These are phyloP conservation scores for Electrophaes corylata DNA, from an alignment of 2,888 invertebrate genomes.

Conservation along the genomic window DNA sequence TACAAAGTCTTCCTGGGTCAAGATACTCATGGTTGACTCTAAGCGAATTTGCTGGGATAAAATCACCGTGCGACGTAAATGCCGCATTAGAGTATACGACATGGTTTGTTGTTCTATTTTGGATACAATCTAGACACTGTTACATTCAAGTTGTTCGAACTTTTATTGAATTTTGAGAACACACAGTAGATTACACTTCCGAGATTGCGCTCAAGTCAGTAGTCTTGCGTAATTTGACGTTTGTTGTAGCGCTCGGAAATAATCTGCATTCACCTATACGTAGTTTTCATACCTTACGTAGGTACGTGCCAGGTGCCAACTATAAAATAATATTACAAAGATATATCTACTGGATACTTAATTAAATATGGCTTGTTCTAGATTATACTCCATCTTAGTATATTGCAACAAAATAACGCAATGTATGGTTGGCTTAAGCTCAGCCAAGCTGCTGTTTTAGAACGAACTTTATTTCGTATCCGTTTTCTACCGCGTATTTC, in stretches of 20 bases:
- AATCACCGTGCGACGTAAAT: constrained; percentile 67
- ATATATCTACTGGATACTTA: too few relatives aligned
- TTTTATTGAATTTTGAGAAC: constrained; percentile 7
- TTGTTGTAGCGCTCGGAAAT: constrained; percentile 54
- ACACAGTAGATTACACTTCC: constrained; percentile 46
- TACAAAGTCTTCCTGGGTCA: constrained; percentile 74
- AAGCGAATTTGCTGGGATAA: constrained; percentile 65
- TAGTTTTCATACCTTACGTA: background rate
- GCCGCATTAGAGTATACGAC: constrained; percentile 71
- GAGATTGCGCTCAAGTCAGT: constrained; percentile 25
- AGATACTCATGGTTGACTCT: constrained; percentile 72
- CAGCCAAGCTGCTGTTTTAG: background rate
- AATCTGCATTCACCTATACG: background rate
- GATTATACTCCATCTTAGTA: too few relatives aligned
- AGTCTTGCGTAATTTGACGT: constrained; percentile 62
- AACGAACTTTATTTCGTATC: background rate
- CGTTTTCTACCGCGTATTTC: background rate
- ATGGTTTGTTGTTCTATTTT: constrained; percentile 50
- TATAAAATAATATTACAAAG: too few relatives aligned
- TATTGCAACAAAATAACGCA: background rate
- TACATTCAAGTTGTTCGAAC: constrained; percentile 47
- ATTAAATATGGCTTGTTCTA: too few relatives aligned
- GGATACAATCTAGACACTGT: constrained; percentile 40
- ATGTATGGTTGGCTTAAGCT: background rate
- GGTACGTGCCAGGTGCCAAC: too few relatives aligned